phyloP scores from a whole-genome alignment of 30 jellyfish, hydroid and myxozoan genomes.

The Nemopilema nomurai region DNA sequence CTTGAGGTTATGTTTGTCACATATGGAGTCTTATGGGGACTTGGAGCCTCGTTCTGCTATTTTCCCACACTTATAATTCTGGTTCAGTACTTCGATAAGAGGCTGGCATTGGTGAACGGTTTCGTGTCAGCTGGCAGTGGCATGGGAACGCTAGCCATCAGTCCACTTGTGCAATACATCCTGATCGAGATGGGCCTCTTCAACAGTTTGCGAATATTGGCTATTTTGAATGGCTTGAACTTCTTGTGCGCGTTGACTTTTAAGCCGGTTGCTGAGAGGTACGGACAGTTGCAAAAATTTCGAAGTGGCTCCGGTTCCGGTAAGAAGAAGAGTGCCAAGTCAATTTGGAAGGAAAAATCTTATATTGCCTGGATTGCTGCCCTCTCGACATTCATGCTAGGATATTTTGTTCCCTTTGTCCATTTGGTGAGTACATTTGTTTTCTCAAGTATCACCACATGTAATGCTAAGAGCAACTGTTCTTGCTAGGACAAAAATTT shows the following conservation, averaged over 20 bases:
- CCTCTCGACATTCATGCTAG: constrained; percentile 88
- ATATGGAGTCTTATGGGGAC: constrained; percentile 99
- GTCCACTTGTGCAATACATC: constrained; percentile 85
- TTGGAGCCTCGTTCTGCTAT: constrained; percentile 96
- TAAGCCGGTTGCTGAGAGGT: constrained; percentile 79
- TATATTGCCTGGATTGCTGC: constrained; percentile 88
- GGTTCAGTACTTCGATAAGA: constrained; percentile 91
- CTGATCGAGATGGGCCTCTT: constrained; percentile 65
- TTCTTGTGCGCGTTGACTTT: constrained; percentile 77
- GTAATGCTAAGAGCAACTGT: too few species aligned
- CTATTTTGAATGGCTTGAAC: constrained; percentile 64
- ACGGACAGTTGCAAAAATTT: constrained; percentile 54
- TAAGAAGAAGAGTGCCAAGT: neutral
- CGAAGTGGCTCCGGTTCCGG: neutral
- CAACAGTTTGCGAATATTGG: constrained; percentile 71
- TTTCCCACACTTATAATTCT: constrained; percentile 92
- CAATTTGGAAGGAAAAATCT: constrained; percentile 32
- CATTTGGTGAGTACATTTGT: constrained; percentile 36
- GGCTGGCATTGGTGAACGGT: constrained; percentile 97
- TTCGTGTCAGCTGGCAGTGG: constrained; percentile 98
- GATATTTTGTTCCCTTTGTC: constrained; percentile 91
- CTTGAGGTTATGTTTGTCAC: constrained; percentile 85
- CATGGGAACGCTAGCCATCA: constrained; percentile 89
- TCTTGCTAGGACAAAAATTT: too few species aligned
- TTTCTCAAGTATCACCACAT: too few species aligned